These are phyloP conservation scores for Diadromus collaris DNA, from an alignment of 2,888 invertebrate genomes.

Conservation along the genomic window DNA sequence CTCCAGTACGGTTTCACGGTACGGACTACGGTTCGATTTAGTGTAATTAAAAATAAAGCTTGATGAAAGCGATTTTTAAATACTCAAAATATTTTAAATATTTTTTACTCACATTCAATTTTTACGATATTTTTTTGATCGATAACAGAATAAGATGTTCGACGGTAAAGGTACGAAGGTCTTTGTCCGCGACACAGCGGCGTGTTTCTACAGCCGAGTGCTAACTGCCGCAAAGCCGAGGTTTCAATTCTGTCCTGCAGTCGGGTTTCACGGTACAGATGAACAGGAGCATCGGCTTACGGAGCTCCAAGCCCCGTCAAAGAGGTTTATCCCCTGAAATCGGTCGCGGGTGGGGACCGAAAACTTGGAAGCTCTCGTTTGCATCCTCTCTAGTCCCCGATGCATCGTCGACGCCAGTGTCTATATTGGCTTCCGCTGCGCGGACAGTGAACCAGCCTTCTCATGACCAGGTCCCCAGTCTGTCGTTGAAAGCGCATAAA, in stretches of 20 bases:
- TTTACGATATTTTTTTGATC: too few relatives aligned
- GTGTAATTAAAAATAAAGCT: too few relatives aligned
- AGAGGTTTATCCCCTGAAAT: slow-evolving; percentile 58
- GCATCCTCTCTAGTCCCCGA: slow-evolving; percentile 6
- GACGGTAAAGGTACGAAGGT: not conserved
- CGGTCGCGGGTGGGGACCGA: slow-evolving; percentile 34
- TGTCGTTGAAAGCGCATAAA: slow-evolving; percentile 64
- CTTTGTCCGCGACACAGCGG: not conserved
- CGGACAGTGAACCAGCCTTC: slow-evolving; percentile 42
- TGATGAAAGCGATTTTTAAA: too few relatives aligned
- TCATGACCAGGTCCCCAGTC: slow-evolving; percentile 62
- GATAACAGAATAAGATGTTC: too few relatives aligned
- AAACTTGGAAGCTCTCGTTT: slow-evolving; percentile 39
- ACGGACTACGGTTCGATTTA: too few relatives aligned
- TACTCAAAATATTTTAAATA: too few relatives aligned
- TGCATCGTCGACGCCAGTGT: not conserved
- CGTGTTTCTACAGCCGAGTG: slow-evolving; percentile 36
- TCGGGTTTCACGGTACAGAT: slow-evolving; percentile 50
- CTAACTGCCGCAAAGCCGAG: slow-evolving; percentile 11
- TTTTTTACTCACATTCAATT: too few relatives aligned
- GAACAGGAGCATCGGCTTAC: slow-evolving; percentile 48
- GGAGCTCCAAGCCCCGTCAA: slow-evolving; percentile 48
- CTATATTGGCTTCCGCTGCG: slow-evolving; percentile 26
- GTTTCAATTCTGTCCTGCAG: slow-evolving; percentile 25
- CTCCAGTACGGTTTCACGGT: slow-evolving; percentile 41